Evolutionary conservation across 2,113 vertebrate species (phyloP).

Genomic region (Rhinoderma darwinii): DNA sequence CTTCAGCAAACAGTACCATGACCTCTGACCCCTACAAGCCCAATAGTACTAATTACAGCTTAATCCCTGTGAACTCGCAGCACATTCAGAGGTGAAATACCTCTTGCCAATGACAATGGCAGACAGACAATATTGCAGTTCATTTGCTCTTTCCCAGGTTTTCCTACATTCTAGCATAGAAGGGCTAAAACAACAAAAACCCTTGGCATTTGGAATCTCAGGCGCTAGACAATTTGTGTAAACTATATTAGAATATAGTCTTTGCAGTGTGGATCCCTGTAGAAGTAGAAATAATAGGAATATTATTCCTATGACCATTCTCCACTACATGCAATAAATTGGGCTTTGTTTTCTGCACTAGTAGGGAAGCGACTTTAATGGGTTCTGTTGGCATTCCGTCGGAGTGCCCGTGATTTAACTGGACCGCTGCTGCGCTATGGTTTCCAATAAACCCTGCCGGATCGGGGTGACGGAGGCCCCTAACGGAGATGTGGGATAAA

Average conservation of each 20-base stretch:
- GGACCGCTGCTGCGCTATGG: no score
- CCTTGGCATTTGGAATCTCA: background rate
- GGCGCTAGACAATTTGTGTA: background rate
- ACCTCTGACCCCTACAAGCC: slow-evolving; percentile 55
- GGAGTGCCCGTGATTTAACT: no score
- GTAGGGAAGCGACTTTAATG: no score
- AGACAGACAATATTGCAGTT: background rate
- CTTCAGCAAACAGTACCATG: slow-evolving; percentile 43
- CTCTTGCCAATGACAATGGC: slow-evolving; percentile 50
- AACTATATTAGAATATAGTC: background rate
- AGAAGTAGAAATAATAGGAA: background rate
- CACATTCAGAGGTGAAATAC: slow-evolving; percentile 45
- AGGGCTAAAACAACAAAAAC: background rate
- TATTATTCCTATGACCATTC: background rate
- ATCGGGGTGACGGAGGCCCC: no score
- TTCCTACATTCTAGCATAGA: slow-evolving; percentile 7
- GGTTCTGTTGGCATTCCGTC: no score
- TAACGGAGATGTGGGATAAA: no score
- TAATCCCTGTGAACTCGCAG: slow-evolving; percentile 51
- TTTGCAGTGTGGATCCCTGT: background rate
- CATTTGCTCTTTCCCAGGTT: slow-evolving; percentile 4
- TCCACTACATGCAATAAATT: background rate
- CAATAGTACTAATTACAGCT: slow-evolving; percentile 58
- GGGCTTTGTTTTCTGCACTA: background rate
- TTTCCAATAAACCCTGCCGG: no score